phyloP scores from a whole-genome alignment of 2,888 invertebrate species.

The Apamea sordens region DNA sequence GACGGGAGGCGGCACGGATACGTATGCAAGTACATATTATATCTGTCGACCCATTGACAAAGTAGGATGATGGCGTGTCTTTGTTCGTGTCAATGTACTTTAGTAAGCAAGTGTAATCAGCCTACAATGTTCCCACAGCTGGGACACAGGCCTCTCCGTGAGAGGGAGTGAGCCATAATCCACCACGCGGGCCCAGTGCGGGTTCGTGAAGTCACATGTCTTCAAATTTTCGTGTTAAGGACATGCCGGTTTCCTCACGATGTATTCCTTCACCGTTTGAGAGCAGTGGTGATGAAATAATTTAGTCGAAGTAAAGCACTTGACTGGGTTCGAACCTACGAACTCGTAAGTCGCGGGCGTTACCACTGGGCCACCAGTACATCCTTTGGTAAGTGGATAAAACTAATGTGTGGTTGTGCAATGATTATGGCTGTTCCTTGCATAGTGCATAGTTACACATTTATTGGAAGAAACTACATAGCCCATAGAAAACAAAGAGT shows the following conservation, averaged over 20 bases:
- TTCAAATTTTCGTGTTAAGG: background rate
- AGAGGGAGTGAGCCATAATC: background rate
- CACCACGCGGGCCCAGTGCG: background rate
- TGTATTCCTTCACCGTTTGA: background rate
- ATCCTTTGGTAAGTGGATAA: too few relatives aligned
- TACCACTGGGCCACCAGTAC: background rate
- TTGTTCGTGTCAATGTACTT: background rate
- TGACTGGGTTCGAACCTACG: too few relatives aligned
- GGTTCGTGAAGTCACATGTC: background rate
- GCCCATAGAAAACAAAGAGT: too few relatives aligned
- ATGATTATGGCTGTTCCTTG: background rate
- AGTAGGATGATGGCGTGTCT: constrained; percentile 7
- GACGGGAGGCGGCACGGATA: background rate
- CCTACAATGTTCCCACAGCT: background rate
- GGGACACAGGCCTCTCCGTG: background rate
- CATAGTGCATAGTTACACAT: background rate
- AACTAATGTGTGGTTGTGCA: too few relatives aligned
- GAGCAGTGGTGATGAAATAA: too few relatives aligned
- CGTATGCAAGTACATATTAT: background rate
- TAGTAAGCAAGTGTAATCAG: background rate
- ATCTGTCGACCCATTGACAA: constrained; percentile 14
- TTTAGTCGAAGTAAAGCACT: too few relatives aligned
- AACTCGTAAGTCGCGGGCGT: background rate
- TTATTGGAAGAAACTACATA: background rate
- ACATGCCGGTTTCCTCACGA: background rate